Base-by-base conservation (phyloP, 2,888 invertebrate species). In the Apodemia hepburni region DNA sequence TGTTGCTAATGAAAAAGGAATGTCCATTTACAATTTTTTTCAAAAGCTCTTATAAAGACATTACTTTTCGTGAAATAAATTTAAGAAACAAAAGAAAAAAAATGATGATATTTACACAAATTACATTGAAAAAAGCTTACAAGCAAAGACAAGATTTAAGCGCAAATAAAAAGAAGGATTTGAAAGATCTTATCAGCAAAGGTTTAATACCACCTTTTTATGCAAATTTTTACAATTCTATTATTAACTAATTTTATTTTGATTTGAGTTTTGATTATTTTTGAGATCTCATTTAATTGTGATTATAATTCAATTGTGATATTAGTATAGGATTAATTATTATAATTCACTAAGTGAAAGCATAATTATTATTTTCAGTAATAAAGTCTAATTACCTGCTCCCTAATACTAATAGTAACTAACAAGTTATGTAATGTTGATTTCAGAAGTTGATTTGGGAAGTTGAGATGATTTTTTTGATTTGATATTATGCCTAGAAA, bases 161-260 rank as follows among this genome's bases (percentile, higher is more conserved):
- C 27, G 17, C 42, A 22, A 59, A 59, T 59, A 59, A 59, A 42
- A 59, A 59, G 17, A 59, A 59, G 22, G 59, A 59, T 59, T 17
- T 59, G 27, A 45, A 45, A n/a, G 59, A 59, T 12, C 22, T 59
- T 22, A 9, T 59, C 12, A 45, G 42, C 38, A 59, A 59, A 42
- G 27, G 27, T 12, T 59, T 59, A 45, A 59, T 59, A 45, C 59
- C 59, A 4, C 45, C 59, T 45, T 59, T 42, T 59, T 59, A 59
- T 59, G 59, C 38, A 18, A 38, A 22, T 45, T 59, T 59, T 61
- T 61, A 61, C 51, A 61, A 49, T 29, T 51, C 61, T 27, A 61
- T 61, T 51, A 15, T 61, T 11, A 17, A 22, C 17, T 54, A 54
- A 22, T 15, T 22, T 54, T 54, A 54, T 54, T 18, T 22, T 54